phyloP scores from a whole-genome alignment of 2,888 invertebrate genomes.

The Argynnis bischoffii region DNA sequence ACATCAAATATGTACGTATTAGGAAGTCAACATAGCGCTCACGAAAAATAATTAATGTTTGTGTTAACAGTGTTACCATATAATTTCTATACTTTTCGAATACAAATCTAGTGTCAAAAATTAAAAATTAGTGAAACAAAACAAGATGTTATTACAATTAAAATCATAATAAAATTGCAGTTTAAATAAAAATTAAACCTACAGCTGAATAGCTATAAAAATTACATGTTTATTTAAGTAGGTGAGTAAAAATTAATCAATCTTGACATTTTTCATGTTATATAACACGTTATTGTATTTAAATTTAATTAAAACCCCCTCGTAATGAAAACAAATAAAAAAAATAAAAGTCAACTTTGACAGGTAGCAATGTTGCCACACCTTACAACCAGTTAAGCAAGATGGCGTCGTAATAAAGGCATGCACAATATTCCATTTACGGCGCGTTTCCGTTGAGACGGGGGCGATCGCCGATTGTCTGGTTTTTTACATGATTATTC shows the following conservation, averaged over 20 bases:
- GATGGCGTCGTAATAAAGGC: slow-evolving; percentile 40
- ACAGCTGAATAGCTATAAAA: background rate
- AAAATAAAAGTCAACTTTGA: slow-evolving; percentile 24
- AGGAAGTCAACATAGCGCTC: too few relatives aligned
- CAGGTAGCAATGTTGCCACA: slow-evolving; percentile 32
- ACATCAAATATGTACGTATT: too few relatives aligned
- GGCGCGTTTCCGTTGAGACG: slow-evolving; percentile 46
- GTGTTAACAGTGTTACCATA: too few relatives aligned
- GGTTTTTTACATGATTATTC: slow-evolving; percentile 31
- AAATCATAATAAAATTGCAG: background rate
- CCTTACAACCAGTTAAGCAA: slow-evolving; percentile 32
- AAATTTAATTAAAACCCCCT: slow-evolving; percentile 1
- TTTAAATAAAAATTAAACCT: background rate
- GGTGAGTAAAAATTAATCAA: background rate
- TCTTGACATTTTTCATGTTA: background rate
- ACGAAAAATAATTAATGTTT: too few relatives aligned
- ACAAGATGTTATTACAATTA: too few relatives aligned
- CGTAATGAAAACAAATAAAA: slow-evolving; percentile 7
- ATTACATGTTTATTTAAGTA: background rate
- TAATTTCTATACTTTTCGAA: too few relatives aligned
- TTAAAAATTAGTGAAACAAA: too few relatives aligned
- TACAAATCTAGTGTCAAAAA: too few relatives aligned
- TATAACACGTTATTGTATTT: background rate
- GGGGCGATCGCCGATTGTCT: slow-evolving; percentile 24
- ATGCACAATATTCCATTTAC: slow-evolving; percentile 46